phyloP scores from a whole-genome alignment of 2,888 invertebrate species.

The Zaprionus lineosus region DNA sequence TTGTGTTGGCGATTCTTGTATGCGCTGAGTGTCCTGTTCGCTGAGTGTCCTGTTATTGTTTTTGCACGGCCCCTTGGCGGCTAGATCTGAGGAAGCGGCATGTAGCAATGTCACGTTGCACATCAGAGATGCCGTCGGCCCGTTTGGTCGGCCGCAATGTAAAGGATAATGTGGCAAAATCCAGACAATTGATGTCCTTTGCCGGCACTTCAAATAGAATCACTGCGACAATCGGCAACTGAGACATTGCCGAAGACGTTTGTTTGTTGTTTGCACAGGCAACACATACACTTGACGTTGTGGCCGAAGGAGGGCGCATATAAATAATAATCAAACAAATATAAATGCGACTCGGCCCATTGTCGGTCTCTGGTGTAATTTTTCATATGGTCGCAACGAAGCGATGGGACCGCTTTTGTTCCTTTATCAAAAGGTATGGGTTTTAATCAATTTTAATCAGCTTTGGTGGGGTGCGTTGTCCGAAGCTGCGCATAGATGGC shows the following conservation, averaged over 20 bases:
- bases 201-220: conserved; percentile 73
- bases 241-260: conserved; percentile 25
- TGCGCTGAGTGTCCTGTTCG: conserved; percentile 20
- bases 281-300: conserved; percentile 61
- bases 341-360: conserved; percentile 32
- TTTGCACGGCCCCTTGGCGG: conserved; percentile 58
- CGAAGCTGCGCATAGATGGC: conserved; percentile 60
- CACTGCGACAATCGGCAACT: conserved; percentile 27
- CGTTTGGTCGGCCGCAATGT: conserved; percentile 51
- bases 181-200: conserved; percentile 72
- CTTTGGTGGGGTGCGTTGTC: conserved; percentile 18
- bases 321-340: conserved; percentile 72
- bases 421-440: neutral
- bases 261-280: conserved; percentile 64
- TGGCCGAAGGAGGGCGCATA: conserved; percentile 57
- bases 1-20: conserved; percentile 54
- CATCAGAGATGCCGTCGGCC: conserved; percentile 52
- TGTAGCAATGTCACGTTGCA: conserved; percentile 77
- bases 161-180: conserved; percentile 80
- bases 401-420: conserved; percentile 9
- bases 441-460: conserved; percentile 42
- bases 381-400: conserved; percentile 26
- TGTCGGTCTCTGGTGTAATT: conserved; percentile 49
- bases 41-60: conserved; percentile 41
- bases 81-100: conserved; percentile 54